Evolutionary conservation across 2,797 vertebrate genomes (phyloP).

Genomic region (Hozukius guyotensis): DNA sequence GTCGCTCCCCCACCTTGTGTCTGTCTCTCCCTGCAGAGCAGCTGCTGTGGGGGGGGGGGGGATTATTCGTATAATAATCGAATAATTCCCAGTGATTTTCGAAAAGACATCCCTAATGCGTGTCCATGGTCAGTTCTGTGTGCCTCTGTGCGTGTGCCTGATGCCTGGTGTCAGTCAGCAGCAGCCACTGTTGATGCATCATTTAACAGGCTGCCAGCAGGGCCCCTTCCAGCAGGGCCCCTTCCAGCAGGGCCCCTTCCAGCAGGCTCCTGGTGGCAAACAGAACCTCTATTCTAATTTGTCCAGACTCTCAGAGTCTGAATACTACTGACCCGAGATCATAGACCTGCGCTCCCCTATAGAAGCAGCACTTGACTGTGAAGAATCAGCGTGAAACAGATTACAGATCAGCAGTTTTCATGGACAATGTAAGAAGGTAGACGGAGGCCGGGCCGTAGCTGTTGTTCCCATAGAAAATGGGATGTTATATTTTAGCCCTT

Average conservation of each 20-base stretch:
- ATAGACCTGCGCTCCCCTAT: slow-evolving; percentile 11
- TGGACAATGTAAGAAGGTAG: slow-evolving; percentile 1
- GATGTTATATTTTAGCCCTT: slow-evolving; percentile 11
- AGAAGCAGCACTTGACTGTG: slow-evolving; percentile 25
- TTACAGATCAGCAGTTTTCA: slow-evolving; percentile 47
- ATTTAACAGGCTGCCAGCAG: slow-evolving; percentile 64
- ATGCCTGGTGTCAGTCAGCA: slow-evolving; percentile 45
- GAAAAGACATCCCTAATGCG: background rate
- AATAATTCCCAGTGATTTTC: too few species aligned
- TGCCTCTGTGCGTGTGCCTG: background rate
- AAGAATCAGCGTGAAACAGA: slow-evolving; percentile 39
- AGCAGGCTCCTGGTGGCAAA: slow-evolving; percentile 40
- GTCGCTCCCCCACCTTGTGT: too few species aligned
- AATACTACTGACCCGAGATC: slow-evolving; percentile 43
- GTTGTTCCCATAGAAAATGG: background rate
- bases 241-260: slow-evolving; percentile 1
- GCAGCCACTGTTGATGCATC: slow-evolving; percentile 61
- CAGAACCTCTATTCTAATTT: slow-evolving; percentile 53
- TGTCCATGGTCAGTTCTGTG: background rate
- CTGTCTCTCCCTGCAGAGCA: too few species aligned
- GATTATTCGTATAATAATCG: too few species aligned
- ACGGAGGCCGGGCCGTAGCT: background rate
- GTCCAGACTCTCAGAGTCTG: slow-evolving; percentile 43
- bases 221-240: background rate
- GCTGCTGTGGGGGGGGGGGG: too few species aligned